Evolutionary conservation across 64 coral and sea anemone species (phyloP).

Genomic region (Porites lutea): DNA sequence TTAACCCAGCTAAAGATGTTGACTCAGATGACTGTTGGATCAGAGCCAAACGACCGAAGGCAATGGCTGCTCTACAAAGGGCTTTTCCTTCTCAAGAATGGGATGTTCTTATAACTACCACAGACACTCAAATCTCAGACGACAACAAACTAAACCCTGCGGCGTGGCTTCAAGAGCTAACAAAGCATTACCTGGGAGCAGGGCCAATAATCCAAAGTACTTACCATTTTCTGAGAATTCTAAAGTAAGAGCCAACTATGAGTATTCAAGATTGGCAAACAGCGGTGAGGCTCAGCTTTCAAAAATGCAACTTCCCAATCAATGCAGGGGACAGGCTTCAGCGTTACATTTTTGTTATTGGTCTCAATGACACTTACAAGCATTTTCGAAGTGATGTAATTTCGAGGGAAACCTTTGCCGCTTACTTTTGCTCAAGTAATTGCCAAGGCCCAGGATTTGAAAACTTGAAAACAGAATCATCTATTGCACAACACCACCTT

Average conservation of each 20-base stretch:
- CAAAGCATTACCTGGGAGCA: slow-evolving; percentile 47
- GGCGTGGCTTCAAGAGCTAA: slow-evolving; percentile 36
- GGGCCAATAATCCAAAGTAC: slow-evolving; percentile 59
- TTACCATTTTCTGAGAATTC: slow-evolving; percentile 36
- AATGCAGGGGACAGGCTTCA: slow-evolving; percentile 40
- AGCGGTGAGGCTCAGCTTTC: slow-evolving; percentile 33
- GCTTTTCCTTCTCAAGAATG: slow-evolving; percentile 58
- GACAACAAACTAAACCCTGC: slow-evolving; percentile 62
- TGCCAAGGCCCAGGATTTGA: slow-evolving; percentile 45
- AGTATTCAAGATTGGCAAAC: slow-evolving; percentile 66
- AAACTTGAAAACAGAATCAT: slow-evolving; percentile 35
- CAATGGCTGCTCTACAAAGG: slow-evolving; percentile 39
- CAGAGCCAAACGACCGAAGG: slow-evolving; percentile 42
- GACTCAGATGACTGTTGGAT: slow-evolving; percentile 68
- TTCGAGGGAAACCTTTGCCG: slow-evolving; percentile 27
- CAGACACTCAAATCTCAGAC: slow-evolving; percentile 35
- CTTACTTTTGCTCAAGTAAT: slow-evolving; percentile 66
- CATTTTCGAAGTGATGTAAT: slow-evolving; percentile 55
- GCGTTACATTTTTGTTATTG: slow-evolving; percentile 61
- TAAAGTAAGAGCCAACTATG: slow-evolving; percentile 48
- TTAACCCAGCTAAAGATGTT: slow-evolving; percentile 32
- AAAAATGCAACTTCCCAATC: slow-evolving; percentile 57
- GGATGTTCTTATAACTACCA: slow-evolving; percentile 58
- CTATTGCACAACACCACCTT: slow-evolving; percentile 23
- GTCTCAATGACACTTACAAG: slow-evolving; percentile 65